A percentile compares a stretch with the other conserved stretches of the same genome.
Conservation (phyloP, 2,113 vertebrate genomes). For the Clarias gariepinus region DNA sequence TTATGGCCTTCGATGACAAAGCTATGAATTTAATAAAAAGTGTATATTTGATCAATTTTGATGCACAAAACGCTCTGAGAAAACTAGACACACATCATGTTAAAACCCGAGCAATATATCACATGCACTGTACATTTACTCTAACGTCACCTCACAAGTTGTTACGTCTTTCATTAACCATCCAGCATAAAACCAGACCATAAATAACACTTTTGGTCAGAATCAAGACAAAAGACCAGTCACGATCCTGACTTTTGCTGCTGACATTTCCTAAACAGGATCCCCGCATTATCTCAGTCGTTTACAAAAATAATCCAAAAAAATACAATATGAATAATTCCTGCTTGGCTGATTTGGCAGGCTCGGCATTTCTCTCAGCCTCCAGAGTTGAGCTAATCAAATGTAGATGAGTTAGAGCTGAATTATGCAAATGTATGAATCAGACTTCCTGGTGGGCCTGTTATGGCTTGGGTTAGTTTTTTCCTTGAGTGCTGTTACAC, state of each 20-base stretch:
- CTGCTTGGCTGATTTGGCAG: not conserved
- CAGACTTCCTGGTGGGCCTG: not conserved
- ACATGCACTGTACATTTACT: too few relatives aligned
- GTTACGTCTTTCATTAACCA: not conserved
- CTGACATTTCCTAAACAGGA: not conserved
- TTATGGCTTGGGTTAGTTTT: not conserved
- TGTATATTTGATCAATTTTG: not conserved
- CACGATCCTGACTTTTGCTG: not conserved
- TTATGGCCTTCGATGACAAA: not conserved
- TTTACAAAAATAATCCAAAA: not conserved
- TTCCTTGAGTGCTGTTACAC: not conserved
- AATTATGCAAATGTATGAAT: conserved; percentile 18
- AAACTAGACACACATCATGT: not conserved
- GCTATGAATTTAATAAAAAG: too few relatives aligned
- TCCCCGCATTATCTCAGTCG: not conserved
- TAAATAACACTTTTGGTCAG: not conserved
- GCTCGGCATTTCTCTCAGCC: not conserved
- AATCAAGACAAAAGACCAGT: not conserved
- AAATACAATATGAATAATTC: not conserved
- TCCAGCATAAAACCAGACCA: not conserved
- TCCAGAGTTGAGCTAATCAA: conserved; percentile 11
- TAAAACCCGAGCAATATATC: not conserved
- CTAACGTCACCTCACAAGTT: not conserved
- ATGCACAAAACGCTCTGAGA: not conserved
- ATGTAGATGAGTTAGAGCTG: not conserved